A percentile compares a stretch with the other conserved stretches of the same genome.
Evolutionary conservation across 2,888 invertebrate genomes (phyloP).

Genomic region (Strigamia crassipes): DNA sequence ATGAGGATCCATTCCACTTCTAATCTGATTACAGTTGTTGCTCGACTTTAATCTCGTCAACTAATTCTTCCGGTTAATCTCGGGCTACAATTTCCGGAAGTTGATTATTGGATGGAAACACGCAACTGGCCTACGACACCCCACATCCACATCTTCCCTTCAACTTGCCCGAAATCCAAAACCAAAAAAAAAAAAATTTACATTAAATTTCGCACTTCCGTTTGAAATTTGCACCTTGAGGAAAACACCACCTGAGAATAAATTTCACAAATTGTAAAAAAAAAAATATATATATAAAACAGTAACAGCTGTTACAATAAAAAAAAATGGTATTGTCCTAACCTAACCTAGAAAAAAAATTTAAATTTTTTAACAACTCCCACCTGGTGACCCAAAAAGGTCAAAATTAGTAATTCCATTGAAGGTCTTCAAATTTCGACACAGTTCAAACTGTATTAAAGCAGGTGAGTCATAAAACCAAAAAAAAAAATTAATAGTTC

Average conservation of each 20-base stretch:
- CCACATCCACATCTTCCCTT: not conserved
- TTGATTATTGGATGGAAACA: not conserved
- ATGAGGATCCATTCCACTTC: slow-evolving; percentile 26
- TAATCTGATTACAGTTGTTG: slow-evolving; percentile 28
- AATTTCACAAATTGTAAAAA: not conserved
- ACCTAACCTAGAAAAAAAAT: not conserved
- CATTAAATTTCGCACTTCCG: not conserved
- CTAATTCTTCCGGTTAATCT: slow-evolving; percentile 37
- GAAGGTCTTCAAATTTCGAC: slow-evolving; percentile 5
- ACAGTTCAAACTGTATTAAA: not conserved
- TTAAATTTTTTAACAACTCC: not conserved
- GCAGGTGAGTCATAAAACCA: slow-evolving; percentile 12
- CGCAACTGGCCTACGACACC: not conserved
- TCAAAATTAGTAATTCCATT: slow-evolving; percentile 7
- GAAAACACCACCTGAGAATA: not conserved
- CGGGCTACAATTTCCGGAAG: slow-evolving; percentile 27
- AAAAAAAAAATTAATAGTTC: not conserved
- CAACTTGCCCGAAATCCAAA: not conserved
- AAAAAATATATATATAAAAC: not conserved
- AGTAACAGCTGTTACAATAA: not conserved
- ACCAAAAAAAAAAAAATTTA: not conserved
- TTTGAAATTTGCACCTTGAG: not conserved
- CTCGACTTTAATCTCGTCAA: slow-evolving; percentile 28
- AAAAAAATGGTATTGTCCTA: not conserved
- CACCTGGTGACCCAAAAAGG: slow-evolving; percentile 3